Conservation (phyloP, 2,797 vertebrate genomes). For the Channa striata region DNA sequence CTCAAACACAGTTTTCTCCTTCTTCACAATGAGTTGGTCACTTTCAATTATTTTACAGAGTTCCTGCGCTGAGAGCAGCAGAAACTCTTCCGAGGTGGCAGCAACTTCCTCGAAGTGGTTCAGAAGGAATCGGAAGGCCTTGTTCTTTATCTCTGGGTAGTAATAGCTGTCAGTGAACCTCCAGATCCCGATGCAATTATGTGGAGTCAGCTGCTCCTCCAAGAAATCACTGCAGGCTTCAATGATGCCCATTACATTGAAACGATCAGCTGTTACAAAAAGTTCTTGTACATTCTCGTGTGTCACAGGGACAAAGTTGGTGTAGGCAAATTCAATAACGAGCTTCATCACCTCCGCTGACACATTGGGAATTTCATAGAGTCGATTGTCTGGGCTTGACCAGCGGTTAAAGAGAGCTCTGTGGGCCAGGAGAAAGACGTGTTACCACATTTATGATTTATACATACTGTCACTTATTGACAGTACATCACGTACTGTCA, state of each 20-base stretch:
- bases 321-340: constrained; percentile 52
- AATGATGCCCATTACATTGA: constrained; percentile 80
- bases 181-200: constrained; percentile 88
- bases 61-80: constrained; percentile 62
- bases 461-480: no score
- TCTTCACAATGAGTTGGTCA: constrained; percentile 79
- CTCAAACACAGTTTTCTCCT: constrained; percentile 67
- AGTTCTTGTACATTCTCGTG: constrained; percentile 77
- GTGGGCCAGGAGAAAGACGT: background rate
- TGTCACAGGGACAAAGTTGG: constrained; percentile 28
- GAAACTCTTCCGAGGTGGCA: constrained; percentile 78
- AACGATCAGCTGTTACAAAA: constrained; percentile 82
- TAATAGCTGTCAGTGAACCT: constrained; percentile 74
- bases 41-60: constrained; percentile 82
- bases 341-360: constrained; percentile 44
- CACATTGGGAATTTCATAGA: constrained; percentile 12
- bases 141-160: constrained; percentile 69
- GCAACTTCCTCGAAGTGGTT: constrained; percentile 84
- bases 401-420: constrained; percentile 49
- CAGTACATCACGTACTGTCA: background rate
- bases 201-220: constrained; percentile 69
- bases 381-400: background rate
- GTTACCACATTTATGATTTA: no score
- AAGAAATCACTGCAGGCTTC: constrained; percentile 83
- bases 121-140: constrained; percentile 81